phyloP scores from a whole-genome alignment of 2,113 vertebrate genomes.

The Furnarius figulus region DNA sequence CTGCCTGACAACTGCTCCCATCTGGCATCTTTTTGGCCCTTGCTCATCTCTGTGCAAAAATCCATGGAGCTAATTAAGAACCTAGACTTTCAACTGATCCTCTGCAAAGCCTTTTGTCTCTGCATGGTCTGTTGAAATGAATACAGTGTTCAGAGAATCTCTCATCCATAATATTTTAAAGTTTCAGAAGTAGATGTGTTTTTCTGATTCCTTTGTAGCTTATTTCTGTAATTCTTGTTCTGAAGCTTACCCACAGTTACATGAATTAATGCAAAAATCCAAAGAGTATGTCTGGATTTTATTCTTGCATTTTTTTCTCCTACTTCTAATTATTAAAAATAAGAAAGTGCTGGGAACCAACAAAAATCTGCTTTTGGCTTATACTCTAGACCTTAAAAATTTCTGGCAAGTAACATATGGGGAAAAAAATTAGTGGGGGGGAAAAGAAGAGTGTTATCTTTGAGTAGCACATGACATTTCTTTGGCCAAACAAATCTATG shows the following conservation, averaged over 20 bases:
- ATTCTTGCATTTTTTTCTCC: neutral
- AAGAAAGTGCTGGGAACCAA: neutral
- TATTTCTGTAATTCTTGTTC: neutral
- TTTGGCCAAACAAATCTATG: neutral
- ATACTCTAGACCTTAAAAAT: neutral
- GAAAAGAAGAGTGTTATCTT: neutral
- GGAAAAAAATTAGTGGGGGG: too few relatives aligned
- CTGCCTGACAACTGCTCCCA: neutral
- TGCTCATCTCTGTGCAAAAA: neutral
- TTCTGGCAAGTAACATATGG: neutral
- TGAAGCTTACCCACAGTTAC: neutral
- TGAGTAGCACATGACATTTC: neutral
- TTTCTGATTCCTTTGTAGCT: neutral
- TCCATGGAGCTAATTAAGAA: neutral
- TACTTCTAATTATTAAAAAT: neutral
- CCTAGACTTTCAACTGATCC: neutral
- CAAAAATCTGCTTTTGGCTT: neutral
- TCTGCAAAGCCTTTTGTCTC: neutral
- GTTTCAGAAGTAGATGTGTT: neutral
- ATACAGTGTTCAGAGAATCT: neutral
- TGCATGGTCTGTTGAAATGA: neutral
- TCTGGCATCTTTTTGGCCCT: neutral
- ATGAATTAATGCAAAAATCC: neutral
- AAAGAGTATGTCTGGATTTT: neutral
- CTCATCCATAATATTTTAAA: neutral